These are phyloP conservation scores for Thryonomys swinderianus DNA, from an alignment of 2,113 vertebrate species.

Conservation along the genomic window DNA sequence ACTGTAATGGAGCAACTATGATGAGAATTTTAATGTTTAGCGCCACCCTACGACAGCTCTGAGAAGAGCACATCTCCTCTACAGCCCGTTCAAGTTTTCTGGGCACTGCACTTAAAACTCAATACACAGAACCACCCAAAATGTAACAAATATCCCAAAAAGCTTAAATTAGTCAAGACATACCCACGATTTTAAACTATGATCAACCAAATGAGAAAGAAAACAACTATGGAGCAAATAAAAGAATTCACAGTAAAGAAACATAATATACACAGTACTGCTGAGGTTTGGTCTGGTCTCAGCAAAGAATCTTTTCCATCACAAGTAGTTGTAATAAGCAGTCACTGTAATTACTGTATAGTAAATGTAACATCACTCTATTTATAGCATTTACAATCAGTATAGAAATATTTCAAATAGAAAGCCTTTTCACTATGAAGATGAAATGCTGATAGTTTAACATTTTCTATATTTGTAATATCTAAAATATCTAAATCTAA, in stretches of 20 bases:
- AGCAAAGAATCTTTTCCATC: constrained; percentile 27
- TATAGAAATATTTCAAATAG: background rate
- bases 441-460: background rate
- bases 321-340: background rate
- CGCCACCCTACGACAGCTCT: background rate
- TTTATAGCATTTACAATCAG: constrained; percentile 27
- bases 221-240: background rate
- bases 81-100: background rate
- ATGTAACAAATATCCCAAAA: background rate
- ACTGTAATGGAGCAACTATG: background rate
- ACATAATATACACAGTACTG: background rate
- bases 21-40: background rate
- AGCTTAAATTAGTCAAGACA: constrained; percentile 18
- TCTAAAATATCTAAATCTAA: background rate
- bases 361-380: constrained; percentile 14
- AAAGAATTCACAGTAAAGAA: constrained; percentile 12
- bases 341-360: background rate
- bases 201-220: background rate
- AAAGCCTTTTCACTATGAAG: background rate
- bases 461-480: background rate
- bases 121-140: background rate
- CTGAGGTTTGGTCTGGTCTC: background rate
- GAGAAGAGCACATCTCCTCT: background rate
- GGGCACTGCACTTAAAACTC: background rate
- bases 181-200: background rate